Conservation (phyloP, 2,113 vertebrate species). For the Prolemur simus region DNA sequence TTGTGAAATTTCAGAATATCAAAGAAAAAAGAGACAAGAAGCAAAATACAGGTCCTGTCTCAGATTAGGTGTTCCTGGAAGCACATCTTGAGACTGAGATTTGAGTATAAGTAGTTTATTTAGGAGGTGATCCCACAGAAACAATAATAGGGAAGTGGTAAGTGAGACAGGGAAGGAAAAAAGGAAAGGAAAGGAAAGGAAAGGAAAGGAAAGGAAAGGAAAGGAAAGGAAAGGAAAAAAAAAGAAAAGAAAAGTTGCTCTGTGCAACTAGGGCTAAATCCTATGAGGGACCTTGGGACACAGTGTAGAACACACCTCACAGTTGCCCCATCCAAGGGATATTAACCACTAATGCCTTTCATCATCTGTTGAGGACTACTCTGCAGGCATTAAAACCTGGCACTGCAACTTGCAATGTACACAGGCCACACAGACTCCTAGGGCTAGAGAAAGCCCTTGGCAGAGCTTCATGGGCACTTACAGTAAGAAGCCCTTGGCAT, state of each 20-base stretch:
- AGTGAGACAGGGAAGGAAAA: background rate
- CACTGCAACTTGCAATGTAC: background rate
- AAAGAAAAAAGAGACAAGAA: background rate
- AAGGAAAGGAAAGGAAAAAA: background rate
- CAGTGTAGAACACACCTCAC: background rate
- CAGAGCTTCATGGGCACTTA: background rate
- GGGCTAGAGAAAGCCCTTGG: background rate
- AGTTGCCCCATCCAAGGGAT: background rate
- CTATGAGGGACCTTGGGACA: background rate
- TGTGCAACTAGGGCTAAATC: background rate
- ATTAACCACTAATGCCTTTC: background rate
- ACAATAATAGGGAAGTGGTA: background rate
- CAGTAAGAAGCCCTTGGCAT: background rate
- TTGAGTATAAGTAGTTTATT: background rate
- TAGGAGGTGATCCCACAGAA: background rate
- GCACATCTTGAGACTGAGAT: background rate
- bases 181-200: background rate
- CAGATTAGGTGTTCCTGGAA: background rate
- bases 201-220: background rate
- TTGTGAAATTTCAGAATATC: background rate
- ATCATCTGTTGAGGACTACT: background rate
- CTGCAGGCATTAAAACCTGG: background rate
- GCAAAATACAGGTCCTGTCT: background rate
- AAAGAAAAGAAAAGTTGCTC: background rate
- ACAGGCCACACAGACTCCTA: background rate